Base-by-base conservation (phyloP, 1,140 invertebrate species). In the Pseudobourletiella spinata region DNA sequence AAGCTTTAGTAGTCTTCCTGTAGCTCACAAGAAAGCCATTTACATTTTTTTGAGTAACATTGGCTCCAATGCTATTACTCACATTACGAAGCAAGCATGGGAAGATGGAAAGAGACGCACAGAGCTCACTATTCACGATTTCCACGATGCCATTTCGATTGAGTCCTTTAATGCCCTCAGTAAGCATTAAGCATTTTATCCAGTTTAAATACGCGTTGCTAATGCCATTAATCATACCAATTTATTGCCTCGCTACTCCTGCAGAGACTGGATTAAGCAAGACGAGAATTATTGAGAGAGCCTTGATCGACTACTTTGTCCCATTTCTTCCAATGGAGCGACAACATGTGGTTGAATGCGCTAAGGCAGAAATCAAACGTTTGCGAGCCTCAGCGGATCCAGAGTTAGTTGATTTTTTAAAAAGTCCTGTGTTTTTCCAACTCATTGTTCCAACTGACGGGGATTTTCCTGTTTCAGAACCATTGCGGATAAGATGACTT, bases 21-120 rank as follows among this genome's bases (percentile, higher is more conserved):
- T 39, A 16, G 35, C 39, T 42, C 50, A 52, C 15, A 60, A 52
- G 30, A 52, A 54, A 43, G 28, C 59, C 29, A 66, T 69, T 29
- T 69, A 66, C 44, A 57, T 69, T 25, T 66, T 69, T 30, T 35
- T 69, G 30, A 61, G 60, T 26, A 69, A 69, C 46, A 58, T 35
- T 18, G 67, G 64, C 22, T 46, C 61, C 4, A 66, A 43, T 59
- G 58, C 48, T 6, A 69, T 69, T n/a, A 69, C 61, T 2, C 46
- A 29, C 20, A 48, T 64, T 4, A 43, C 64, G 6, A n/a, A 48
- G 0, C 11, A 42, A 22, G 55, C 52, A 0, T 69, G 67, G 67
- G 50, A 61, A 35, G 55, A 61, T 3, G 67, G 67, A 25, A 62
- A 50, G n/a, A 32, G 18, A n/a, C 28, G 67, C 25, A 64, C 63